Evolutionary conservation across 2,888 invertebrate species (phyloP).

Genomic region (Nymphalis urticae): DNA sequence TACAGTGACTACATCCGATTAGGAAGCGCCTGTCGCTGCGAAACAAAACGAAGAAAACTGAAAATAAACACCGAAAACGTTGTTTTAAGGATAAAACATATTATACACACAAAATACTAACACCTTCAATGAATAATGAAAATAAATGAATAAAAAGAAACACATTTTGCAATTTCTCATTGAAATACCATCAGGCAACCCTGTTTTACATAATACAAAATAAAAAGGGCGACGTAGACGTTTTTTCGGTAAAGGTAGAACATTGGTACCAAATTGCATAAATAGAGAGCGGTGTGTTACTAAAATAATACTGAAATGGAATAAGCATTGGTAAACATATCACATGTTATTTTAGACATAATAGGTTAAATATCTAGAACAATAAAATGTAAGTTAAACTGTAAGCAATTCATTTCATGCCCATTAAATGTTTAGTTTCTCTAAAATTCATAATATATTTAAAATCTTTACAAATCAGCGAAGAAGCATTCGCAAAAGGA

Average conservation of each 20-base stretch:
- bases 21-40: not conserved
- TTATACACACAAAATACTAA: not conserved
- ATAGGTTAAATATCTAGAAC: too few species aligned
- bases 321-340: too few species aligned
- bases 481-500: conserved; percentile 68
- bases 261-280: conserved; percentile 19
- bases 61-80: not conserved
- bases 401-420: too few species aligned
- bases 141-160: conserved; percentile 7
- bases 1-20: conserved; percentile 5
- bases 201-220: conserved; percentile 61
- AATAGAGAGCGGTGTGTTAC: conserved; percentile 12
- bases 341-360: too few species aligned
- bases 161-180: conserved; percentile 20
- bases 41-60: not conserved
- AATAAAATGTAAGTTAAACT: too few species aligned
- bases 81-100: not conserved
- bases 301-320: not conserved
- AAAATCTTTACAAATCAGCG: conserved; percentile 54
- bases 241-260: conserved; percentile 1
- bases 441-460: conserved; percentile 31
- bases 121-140: not conserved
- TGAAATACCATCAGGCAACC: conserved; percentile 47
- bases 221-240: conserved; percentile 45
- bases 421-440: too few species aligned